Percentiles rank a stretch among this genome's conserved stretches.
phyloP scores from a whole-genome alignment of 2,888 invertebrate genomes.

The Thymelicus acteon region DNA sequence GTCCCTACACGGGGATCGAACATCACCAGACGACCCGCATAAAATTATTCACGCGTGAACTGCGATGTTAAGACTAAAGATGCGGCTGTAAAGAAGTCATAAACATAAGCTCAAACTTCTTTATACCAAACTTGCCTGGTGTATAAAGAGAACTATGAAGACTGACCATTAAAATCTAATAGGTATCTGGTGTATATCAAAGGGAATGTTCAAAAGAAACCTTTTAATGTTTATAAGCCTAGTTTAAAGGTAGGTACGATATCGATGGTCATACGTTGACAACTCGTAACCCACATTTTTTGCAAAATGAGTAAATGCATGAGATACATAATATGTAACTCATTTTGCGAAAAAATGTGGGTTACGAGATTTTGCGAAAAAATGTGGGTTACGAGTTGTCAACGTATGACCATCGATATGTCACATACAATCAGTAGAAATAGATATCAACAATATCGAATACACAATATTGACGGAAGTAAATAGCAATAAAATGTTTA shows the following conservation, averaged over 20 bases:
- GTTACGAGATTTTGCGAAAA: too few relatives aligned
- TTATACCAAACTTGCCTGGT: constrained; percentile 67
- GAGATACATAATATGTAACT: too few relatives aligned
- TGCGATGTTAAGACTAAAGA: constrained; percentile 34
- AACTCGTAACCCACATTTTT: too few relatives aligned
- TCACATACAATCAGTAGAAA: neutral
- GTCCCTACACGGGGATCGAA: neutral
- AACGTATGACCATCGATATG: too few relatives aligned
- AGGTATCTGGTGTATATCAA: too few relatives aligned
- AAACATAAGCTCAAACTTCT: constrained; percentile 60
- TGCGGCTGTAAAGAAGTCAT: constrained; percentile 63
- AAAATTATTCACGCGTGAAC: constrained; percentile 1
- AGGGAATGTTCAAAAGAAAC: too few relatives aligned
- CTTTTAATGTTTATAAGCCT: too few relatives aligned
- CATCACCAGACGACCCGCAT: neutral
- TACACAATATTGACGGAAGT: neutral
- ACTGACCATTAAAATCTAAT: constrained; percentile 48
- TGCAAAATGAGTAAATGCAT: too few relatives aligned
- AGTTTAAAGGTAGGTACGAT: too few relatives aligned
- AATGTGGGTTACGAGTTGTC: too few relatives aligned
- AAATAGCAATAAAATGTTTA: constrained; percentile 14
- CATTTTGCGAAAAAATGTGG: too few relatives aligned
- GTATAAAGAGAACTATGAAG: constrained; percentile 69
- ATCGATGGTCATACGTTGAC: too few relatives aligned
- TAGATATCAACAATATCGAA: neutral